Evolutionary conservation across 1,140 invertebrate genomes (phyloP).

Genomic region (Drosophila nigromelanica): DNA sequence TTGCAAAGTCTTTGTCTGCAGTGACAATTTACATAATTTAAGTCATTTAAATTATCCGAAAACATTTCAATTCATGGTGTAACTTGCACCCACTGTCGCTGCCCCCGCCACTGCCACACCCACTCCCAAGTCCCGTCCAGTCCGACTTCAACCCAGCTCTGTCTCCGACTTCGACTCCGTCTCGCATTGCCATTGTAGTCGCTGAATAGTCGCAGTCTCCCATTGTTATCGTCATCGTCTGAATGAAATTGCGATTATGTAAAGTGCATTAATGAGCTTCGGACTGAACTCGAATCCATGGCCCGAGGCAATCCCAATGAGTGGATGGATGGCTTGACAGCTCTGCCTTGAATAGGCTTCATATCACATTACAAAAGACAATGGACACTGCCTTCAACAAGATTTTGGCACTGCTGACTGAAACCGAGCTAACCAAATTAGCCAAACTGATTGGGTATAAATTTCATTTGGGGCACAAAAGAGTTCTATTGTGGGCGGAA

Average conservation of each 20-base stretch:
- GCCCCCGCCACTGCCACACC: constrained; percentile 11
- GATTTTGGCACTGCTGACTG: constrained; percentile 22
- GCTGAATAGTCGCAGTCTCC: constrained; percentile 29
- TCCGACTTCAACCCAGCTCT: constrained; percentile 18
- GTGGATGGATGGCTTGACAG: constrained; percentile 44
- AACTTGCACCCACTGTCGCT: constrained; percentile 44
- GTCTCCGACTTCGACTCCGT: constrained; percentile 17
- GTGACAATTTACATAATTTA: constrained; percentile 84
- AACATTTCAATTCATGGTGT: constrained; percentile 75
- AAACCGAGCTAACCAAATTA: constrained; percentile 38
- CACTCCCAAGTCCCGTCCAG: constrained; percentile 26
- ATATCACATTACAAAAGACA: constrained; percentile 74
- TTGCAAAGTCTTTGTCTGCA: constrained; percentile 65
- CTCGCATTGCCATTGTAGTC: constrained; percentile 41
- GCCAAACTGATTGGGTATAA: constrained; percentile 42
- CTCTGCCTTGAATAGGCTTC: constrained; percentile 49
- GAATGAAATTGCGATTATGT: constrained; percentile 81
- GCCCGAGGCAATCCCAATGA: constrained; percentile 46
- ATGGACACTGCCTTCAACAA: constrained; percentile 35
- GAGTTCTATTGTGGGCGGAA: constrained; percentile 7
- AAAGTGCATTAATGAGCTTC: constrained; percentile 79
- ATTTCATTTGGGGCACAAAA: constrained; percentile 37
- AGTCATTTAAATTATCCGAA: constrained; percentile 83
- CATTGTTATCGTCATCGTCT: constrained; percentile 56
- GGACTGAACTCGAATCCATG: constrained; percentile 45